Base-by-base conservation (phyloP, 2,797 vertebrate genomes). In the Chloroceryle inda region DNA sequence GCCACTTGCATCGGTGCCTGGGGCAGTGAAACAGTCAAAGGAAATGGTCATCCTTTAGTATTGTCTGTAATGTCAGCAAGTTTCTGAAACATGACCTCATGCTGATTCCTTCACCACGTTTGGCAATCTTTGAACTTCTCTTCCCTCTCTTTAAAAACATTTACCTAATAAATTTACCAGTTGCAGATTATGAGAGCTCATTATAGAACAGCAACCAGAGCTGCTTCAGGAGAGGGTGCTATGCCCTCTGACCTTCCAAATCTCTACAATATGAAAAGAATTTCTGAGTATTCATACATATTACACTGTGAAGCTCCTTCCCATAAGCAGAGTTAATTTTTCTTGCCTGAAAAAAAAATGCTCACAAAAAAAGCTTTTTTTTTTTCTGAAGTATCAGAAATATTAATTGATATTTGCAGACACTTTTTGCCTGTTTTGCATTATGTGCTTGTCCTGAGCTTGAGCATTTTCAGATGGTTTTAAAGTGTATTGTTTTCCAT, bases 401-500 rank as follows among this genome's bases (percentile, higher is more conserved):
- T 82, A 62, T 3, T 44, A 27, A 61, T 61, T 69, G 15, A 6
- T 82, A 4, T 50, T 87, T 53, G 23, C 24, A 55, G 66, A 56
- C 31, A 40, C 38, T 55, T 92, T 76, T 62, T 87, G 64, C n/a
- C 59, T 42, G 44, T 2, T 77, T 74, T 73, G 29, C 35, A 10
- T 76, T 92, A 24, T 81, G 50, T 59, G 27, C 18, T 55, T 73
- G 27, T 77, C 80, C 38, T 0, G 0, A 73, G 61, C 50, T 47
- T 37, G 42, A 73, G 22, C 29, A 6, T 69, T 89, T 87, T 69
- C 45, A 77, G 55, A 64, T 69, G 38, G 6, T 44, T 84, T 80
- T 69, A 12, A 53, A 66, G 33, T n/a, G 50, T 29, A 23, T 69
- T 87, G 75, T 81, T 92, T 77, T 81, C 76, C 52, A 13, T 66